A percentile compares a stretch with the other conserved stretches of the same genome.
phyloP scores from a whole-genome alignment of 2,113 vertebrate genomes.

The Centrocercus urophasianus region DNA sequence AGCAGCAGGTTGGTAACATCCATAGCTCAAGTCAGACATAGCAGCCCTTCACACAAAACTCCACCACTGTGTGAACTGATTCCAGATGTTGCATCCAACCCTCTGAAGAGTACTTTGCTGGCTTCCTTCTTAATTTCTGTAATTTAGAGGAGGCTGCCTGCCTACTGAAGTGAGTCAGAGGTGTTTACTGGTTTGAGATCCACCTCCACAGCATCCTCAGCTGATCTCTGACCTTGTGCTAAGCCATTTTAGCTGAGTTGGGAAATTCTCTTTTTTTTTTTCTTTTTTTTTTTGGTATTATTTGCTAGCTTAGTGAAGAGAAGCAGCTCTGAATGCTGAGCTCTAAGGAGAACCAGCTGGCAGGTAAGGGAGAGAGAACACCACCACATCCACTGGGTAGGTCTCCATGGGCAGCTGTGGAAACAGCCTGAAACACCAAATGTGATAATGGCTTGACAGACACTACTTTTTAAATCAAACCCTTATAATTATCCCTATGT shows the following conservation, averaged over 20 bases:
- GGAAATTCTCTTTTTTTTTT: neutral
- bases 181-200: neutral
- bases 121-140: neutral
- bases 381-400: rapidly evolving
- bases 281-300: neutral
- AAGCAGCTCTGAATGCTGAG: neutral
- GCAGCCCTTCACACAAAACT: neutral
- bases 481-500: neutral
- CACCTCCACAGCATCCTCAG: neutral
- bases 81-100: neutral
- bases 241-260: neutral
- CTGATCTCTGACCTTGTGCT: neutral
- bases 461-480: neutral
- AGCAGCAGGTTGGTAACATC: neutral
- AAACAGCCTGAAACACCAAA: neutral
- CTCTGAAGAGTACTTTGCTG: neutral
- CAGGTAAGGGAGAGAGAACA: too few relatives aligned
- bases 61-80: neutral
- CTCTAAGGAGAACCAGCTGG: neutral
- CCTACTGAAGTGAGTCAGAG: too few relatives aligned
- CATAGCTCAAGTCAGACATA: too few relatives aligned
- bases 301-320: neutral
- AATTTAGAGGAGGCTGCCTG: too few relatives aligned
- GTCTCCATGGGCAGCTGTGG: neutral
- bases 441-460: neutral